Base-by-base conservation (phyloP, 1,140 invertebrate genomes). In the Drosophila nigrodunni region DNA sequence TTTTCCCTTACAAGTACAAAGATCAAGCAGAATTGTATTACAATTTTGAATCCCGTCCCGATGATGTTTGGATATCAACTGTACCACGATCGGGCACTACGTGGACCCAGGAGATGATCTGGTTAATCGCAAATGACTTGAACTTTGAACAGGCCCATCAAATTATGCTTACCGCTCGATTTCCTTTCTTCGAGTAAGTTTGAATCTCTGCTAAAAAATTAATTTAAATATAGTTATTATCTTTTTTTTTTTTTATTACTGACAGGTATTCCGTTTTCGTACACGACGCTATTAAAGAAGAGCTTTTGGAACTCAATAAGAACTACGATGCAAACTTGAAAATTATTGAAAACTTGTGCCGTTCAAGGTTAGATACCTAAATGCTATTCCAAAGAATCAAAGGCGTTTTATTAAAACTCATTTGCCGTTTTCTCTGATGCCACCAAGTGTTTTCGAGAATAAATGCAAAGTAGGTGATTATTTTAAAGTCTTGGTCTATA, bases 71-170 rank as follows among this genome's bases (percentile, higher is more conserved):
- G 93, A 94, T 97, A 11, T 83, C 95, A 4, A 96, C 96, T 1
- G 97, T 95, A 91, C 96, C 97, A 2, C 94, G 97, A 93, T 97
- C 96, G 91, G 96, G 96, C 15, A 97, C 97, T 2, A 97, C 96
- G 0, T 97, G 96, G 95, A 96, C 95, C 0, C 96, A 97, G 86
- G 97, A 97, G 92, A 93, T 97, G 78, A 94, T 96, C 0, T 97
- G 96, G 96, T 92, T 97, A 47, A 85, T 97, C 30, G 94, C 93
- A 7, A 96, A 97, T 77, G 93, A 96, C 80, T 93, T 96, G 57
- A 94, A 97, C 85, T 96, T 95, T 73, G 93, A 94, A 21, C 94
- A 92, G 50, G 95, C 96, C 0, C 93, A 94, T 62, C 93, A 93
- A 2, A 92, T 93, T 44, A 93, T 93, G 1, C 91, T 96, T 0